Conservation (phyloP, 2,113 vertebrate genomes). For the Acanthisitta chloris region DNA sequence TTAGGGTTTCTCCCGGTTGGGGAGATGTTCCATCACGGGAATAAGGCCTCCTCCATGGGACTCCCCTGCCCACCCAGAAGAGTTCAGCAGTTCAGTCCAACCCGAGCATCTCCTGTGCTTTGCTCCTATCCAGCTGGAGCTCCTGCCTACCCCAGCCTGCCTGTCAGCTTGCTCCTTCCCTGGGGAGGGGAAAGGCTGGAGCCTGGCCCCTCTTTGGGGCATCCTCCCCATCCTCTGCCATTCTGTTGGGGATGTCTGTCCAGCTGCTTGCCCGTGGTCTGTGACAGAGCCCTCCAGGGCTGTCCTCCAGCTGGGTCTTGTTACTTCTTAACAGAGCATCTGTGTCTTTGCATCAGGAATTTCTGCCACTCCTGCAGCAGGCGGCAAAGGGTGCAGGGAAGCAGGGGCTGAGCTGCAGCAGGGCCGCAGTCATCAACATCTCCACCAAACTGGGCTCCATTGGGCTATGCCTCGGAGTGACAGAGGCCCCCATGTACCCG, state of each 20-base stretch:
- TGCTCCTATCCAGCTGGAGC: background rate
- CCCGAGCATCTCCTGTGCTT: background rate
- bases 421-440: background rate
- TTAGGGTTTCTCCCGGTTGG: background rate
- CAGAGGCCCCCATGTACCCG: background rate
- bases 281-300: background rate
- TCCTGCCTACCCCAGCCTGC: background rate
- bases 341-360: background rate
- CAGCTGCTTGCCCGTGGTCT: background rate
- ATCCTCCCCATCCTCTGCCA: background rate
- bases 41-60: background rate
- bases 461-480: background rate
- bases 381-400: accelerated
- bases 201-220: background rate
- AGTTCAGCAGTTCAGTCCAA: background rate
- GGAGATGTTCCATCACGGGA: background rate
- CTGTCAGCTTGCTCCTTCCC: accelerated
- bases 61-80: background rate
- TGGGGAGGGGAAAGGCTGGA: background rate
- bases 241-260: background rate
- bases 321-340: accelerated
- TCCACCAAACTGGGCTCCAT: conserved; percentile 49
- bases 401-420: conserved; percentile 5
- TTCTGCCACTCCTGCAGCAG: conserved; percentile 30
- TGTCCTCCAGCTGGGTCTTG: accelerated